These are phyloP conservation scores for Cephus cinctus DNA, from an alignment of 1,140 invertebrate genomes.

Conservation along the genomic window DNA sequence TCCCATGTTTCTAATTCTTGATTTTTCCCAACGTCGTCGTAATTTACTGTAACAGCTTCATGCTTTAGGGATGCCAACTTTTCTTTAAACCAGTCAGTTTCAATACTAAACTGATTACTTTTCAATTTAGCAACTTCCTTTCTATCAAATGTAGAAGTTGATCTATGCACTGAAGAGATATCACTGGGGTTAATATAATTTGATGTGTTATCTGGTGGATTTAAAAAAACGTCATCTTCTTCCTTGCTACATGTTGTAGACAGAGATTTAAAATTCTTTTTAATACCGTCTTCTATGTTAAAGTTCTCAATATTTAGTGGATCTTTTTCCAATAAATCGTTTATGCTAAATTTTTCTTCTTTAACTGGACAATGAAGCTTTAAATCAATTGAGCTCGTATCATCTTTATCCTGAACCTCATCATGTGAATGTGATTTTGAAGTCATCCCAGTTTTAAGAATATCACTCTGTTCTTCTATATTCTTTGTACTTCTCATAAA, in stretches of 20 bases:
- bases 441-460: background rate
- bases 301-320: constrained; percentile 1
- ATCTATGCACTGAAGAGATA: no score
- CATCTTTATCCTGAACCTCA: background rate
- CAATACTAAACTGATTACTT: background rate
- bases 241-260: background rate
- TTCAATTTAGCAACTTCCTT: no score
- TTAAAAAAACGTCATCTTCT: background rate
- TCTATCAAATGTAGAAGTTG: no score
- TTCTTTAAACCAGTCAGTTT: background rate
- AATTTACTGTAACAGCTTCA: no score
- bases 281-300: background rate
- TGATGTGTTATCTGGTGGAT: background rate
- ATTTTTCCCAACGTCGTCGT: background rate
- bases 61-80: background rate
- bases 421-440: background rate
- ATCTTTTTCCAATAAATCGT: background rate
- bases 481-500: background rate
- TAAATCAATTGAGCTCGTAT: background rate
- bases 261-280: background rate
- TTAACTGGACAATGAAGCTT: background rate
- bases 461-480: background rate
- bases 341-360: background rate
- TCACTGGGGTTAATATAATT: background rate
- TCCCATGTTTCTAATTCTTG: background rate